These are phyloP conservation scores for Epiblema foenella DNA, from an alignment of 2,888 invertebrate genomes.

Conservation along the genomic window DNA sequence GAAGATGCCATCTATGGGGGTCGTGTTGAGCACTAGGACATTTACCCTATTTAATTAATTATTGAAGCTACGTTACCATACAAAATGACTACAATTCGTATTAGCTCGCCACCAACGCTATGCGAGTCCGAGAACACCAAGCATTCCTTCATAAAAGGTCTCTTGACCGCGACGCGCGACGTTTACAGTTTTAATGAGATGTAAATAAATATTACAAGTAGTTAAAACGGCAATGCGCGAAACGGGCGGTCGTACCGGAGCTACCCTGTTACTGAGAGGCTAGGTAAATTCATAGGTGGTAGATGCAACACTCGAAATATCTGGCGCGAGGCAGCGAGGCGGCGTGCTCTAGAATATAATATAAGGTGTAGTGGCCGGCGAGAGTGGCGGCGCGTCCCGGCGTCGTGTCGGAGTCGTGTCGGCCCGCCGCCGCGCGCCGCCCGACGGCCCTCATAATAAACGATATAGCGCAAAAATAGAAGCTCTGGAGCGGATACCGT, in stretches of 20 bases:
- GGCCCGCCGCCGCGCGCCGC: conserved; percentile 47
- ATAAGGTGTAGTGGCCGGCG: conserved; percentile 79
- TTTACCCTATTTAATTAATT: neutral
- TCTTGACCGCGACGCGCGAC: conserved; percentile 37
- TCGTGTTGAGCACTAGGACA: neutral
- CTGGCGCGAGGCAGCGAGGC: conserved; percentile 79
- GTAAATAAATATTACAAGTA: conserved; percentile 37
- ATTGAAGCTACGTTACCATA: neutral
- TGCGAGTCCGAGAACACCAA: conserved; percentile 1
- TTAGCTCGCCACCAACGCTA: neutral
- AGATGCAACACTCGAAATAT: conserved; percentile 83
- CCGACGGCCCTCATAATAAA: conserved; percentile 73
- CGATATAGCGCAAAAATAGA: conserved; percentile 82
- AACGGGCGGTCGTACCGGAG: conserved; percentile 77
- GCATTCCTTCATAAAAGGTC: conserved; percentile 16
- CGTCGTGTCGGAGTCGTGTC: conserved; percentile 57
- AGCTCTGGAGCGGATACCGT: conserved; percentile 68
- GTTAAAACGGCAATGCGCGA: conserved; percentile 54
- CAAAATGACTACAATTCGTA: conserved; percentile 14
- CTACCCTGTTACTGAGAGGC: conserved; percentile 75
- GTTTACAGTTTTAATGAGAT: conserved; percentile 34
- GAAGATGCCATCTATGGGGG: too few species aligned
- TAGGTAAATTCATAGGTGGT: conserved; percentile 82
- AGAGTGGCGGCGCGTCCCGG: conserved; percentile 49
- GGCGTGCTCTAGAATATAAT: conserved; percentile 85